Conservation (phyloP, 2,113 vertebrate genomes). For the Saguinus midas region DNA sequence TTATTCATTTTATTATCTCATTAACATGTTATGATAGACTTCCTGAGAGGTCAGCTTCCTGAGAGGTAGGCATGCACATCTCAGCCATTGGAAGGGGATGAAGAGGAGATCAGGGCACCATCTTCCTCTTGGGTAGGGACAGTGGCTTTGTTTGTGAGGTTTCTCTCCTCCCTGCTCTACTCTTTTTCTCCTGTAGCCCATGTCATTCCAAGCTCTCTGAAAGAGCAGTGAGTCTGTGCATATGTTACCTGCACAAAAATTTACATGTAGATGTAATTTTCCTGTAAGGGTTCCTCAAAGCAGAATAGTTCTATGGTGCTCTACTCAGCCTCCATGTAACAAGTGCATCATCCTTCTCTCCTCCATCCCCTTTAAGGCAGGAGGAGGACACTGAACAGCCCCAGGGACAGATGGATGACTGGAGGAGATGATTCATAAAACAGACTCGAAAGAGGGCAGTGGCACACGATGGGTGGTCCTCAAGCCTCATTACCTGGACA, state of each 20-base stretch:
- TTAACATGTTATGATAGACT: background rate
- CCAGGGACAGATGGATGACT: background rate
- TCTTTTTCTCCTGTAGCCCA: background rate
- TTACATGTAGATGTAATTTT: background rate
- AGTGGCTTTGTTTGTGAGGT: background rate
- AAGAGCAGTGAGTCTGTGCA: background rate
- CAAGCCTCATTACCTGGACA: background rate
- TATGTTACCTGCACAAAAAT: too few relatives aligned
- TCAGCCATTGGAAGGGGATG: background rate
- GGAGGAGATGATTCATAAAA: background rate
- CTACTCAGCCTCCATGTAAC: background rate
- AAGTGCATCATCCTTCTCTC: background rate
- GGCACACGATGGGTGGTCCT: background rate
- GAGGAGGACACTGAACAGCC: background rate
- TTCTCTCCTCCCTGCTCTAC: background rate
- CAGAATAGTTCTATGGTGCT: background rate
- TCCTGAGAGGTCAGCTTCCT: background rate
- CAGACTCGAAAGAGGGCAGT: background rate
- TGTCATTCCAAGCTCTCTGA: background rate
- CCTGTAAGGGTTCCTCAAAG: background rate
- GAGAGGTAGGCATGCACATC: background rate
- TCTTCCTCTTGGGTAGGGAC: background rate
- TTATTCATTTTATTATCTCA: background rate
- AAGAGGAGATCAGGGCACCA: fast-evolving
- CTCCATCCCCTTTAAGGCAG: background rate